Conservation (phyloP, 2,113 vertebrate genomes). For the Bambusicola thoracicus region DNA sequence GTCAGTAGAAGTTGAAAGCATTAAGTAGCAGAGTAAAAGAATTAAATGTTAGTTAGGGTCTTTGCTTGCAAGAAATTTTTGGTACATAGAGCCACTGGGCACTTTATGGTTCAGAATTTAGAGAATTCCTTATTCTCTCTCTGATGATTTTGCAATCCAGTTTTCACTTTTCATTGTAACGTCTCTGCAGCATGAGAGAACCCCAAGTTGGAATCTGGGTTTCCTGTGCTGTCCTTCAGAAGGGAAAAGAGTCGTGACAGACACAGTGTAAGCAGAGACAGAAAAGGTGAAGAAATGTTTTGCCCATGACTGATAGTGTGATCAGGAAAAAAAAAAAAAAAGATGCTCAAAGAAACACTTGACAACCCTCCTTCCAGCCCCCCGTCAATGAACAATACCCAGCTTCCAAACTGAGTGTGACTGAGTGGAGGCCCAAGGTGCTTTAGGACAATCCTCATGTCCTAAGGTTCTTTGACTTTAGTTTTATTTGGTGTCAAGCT, state of each 20-base stretch:
- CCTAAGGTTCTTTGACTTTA: conserved; percentile 17
- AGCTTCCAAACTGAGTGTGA: neutral
- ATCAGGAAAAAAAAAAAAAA: neutral
- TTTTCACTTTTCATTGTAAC: neutral
- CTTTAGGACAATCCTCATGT: neutral
- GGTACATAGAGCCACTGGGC: neutral
- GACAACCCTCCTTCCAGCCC: neutral
- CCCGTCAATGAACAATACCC: neutral
- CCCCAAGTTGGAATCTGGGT: neutral
- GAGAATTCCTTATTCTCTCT: neutral
- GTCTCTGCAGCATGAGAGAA: neutral
- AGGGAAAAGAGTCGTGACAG: neutral
- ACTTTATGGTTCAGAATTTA: neutral
- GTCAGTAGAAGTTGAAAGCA: neutral
- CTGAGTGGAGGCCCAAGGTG: neutral
- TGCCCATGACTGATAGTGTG: fast-evolving
- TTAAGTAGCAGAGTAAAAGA: neutral
- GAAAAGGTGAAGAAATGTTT: neutral
- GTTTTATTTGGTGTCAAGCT: conserved; percentile 4
- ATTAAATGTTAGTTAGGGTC: neutral
- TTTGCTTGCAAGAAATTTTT: neutral
- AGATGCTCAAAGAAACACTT: neutral
- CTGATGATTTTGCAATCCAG: neutral
- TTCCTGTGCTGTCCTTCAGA: neutral
- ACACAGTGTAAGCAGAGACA: neutral